Percentiles rank a stretch among this genome's conserved stretches.
Conservation (phyloP, 2,113 vertebrate genomes). For the Sebastes fasciatus region DNA sequence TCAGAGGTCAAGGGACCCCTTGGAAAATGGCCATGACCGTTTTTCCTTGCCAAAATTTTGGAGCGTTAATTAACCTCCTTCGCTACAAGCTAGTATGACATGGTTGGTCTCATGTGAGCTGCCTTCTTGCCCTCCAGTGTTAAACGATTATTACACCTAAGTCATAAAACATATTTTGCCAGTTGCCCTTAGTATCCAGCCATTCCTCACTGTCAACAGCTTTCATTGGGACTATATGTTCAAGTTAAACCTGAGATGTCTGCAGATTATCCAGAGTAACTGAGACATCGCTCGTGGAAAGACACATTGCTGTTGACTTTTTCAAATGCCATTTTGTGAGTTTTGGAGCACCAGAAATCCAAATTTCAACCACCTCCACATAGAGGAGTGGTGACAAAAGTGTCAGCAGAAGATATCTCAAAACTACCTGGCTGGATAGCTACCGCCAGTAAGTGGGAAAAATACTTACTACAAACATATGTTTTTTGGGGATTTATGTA, state of each 20-base stretch:
- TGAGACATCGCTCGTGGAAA: background rate
- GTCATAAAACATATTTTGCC: constrained; percentile 1
- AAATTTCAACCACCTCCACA: constrained; percentile 15
- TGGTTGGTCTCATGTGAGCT: too few species aligned
- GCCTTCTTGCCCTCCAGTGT: background rate
- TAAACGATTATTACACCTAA: background rate
- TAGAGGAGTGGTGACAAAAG: background rate
- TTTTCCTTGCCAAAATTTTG: too few species aligned
- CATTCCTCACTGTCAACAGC: background rate
- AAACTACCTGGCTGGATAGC: background rate
- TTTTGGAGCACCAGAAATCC: too few species aligned
- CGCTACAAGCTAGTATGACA: too few species aligned
- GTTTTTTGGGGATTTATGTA: background rate
- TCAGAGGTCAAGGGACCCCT: too few species aligned
- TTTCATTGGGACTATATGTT: background rate
- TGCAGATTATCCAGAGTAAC: background rate
- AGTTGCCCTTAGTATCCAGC: background rate
- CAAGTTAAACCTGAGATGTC: background rate
- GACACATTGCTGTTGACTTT: constrained; percentile 3
- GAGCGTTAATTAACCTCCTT: too few species aligned
- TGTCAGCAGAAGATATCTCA: background rate
- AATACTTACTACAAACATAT: background rate
- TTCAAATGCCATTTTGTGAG: background rate
- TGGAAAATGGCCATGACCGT: too few species aligned
- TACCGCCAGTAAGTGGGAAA: background rate